phyloP scores from a whole-genome alignment of 2,113 vertebrate genomes.

The Mohoua ochrocephala region DNA sequence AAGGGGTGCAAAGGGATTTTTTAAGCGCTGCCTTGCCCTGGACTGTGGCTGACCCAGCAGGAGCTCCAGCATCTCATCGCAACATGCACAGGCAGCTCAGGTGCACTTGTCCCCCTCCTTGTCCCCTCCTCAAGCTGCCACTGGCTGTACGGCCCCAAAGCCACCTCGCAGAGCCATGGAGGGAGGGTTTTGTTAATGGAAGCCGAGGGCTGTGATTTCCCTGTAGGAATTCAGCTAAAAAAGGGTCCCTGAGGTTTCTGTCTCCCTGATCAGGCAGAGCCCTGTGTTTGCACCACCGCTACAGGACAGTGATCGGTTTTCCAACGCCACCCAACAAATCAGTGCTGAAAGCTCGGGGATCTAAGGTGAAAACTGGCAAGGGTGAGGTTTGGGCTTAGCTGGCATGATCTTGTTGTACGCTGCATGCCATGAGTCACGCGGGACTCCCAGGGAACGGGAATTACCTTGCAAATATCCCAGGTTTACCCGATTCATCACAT shows the following conservation, averaged over 20 bases:
- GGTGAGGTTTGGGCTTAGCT: constrained; percentile 25
- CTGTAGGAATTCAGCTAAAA: background rate
- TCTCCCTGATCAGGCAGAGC: background rate
- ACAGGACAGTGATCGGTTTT: background rate
- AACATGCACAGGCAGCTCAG: background rate
- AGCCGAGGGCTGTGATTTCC: background rate
- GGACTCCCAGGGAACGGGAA: constrained; percentile 63
- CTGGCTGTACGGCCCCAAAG: background rate
- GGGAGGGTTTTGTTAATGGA: background rate
- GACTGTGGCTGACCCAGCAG: background rate
- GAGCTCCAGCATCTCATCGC: background rate
- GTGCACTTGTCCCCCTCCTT: rapidly evolving
- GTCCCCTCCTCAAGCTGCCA: background rate
- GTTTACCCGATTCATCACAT: constrained; percentile 99
- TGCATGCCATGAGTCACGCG: constrained; percentile 45
- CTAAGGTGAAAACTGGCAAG: constrained; percentile 60
- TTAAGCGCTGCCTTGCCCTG: background rate
- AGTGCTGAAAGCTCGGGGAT: background rate
- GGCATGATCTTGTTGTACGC: constrained; percentile 52
- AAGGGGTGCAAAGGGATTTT: background rate
- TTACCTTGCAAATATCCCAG: constrained; percentile 99
- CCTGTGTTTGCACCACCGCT: background rate
- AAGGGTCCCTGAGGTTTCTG: background rate
- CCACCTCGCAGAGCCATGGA: background rate
- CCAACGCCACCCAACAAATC: background rate